Evolutionary conservation across 2,888 invertebrate species (phyloP), one percentile per base, ranked within the genome.

Genomic region (Leptopilina drosophilae): DNA sequence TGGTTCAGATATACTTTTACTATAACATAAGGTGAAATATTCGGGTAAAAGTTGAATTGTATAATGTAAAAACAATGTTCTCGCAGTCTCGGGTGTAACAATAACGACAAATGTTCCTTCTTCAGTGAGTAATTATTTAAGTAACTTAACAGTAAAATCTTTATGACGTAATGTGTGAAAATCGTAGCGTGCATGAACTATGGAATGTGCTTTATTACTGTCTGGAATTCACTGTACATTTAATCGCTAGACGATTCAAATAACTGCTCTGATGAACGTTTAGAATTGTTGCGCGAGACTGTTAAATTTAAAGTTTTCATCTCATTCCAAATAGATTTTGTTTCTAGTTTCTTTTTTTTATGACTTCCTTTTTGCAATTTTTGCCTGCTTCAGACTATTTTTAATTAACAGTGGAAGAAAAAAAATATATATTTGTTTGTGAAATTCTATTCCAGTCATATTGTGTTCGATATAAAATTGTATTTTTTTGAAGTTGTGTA

Each of bases 171-270:
- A 73, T 73, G 56, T 56, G 73, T 56, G 73, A 56, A 73, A 73
- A 73, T 73, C 9, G 73, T 33, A 73, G 49, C 56, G 56, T 40
- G 73, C 53, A 26, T 73, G 26, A 73, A 73, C 73, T 56, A 56
- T 73, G 56, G 73, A 73, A 73, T 73, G 56, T 33, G 73, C 56
- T 73, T 73, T 73, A 73, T 53, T 73, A 73, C 56, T 53, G 33
- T 73, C 56, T 56, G 73, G 73, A 73, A 73, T 73, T n/a, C 56
- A 56, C n/a, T 73, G 33, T 73, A 26, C 56, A 56, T 56, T 56
- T 73, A 73, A 66, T 73, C 56, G n/a, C 33, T 14, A 0, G n/a
- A 26, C 14, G 56, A n/a, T 53, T 53, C 33, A 53, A 56, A 56
- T 56, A 56, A 73, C 73, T 73, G 26, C n/a, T 56, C 56, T 73